A percentile compares a stretch with the other conserved stretches of the same genome.
These are phyloP conservation scores for Lepidocyrtinus sp. DNA, from an alignment of 2,888 invertebrate genomes.

Conservation along the genomic window DNA sequence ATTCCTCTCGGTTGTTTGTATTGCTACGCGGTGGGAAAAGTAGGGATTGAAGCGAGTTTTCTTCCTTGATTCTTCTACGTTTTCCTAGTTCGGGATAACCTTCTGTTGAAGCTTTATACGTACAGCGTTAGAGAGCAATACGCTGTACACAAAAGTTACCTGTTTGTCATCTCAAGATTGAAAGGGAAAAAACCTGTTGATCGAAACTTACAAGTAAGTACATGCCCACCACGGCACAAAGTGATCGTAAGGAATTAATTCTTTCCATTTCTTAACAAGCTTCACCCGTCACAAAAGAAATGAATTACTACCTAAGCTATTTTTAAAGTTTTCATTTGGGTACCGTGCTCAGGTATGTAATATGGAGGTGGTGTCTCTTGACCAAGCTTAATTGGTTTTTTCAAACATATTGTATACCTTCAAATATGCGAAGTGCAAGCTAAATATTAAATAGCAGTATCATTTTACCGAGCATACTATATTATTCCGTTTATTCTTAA, in stretches of 20 bases:
- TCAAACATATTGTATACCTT: background rate
- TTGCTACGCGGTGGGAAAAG: background rate
- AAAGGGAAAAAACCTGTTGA: background rate
- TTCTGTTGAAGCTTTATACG: background rate
- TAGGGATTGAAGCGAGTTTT: background rate
- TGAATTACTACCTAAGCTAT: no score
- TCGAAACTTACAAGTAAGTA: background rate
- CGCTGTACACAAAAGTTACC: no score
- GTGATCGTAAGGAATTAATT: background rate
- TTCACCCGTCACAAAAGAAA: no score
- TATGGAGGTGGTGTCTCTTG: background rate
- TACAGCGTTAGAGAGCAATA: no score
- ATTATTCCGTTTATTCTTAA: background rate
- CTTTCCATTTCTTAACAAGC: no score
- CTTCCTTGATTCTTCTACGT: background rate
- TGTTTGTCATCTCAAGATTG: background rate
- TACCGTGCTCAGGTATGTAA: background rate
- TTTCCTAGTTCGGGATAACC: background rate
- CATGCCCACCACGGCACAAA: background rate
- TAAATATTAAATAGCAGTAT: no score
- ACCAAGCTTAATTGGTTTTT: background rate
- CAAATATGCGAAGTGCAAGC: background rate
- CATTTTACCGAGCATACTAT: background rate
- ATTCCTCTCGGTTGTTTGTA: no score
- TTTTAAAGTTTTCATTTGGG: background rate